A percentile compares a stretch with the other conserved stretches of the same genome.
These are phyloP conservation scores for Melinopterus prodromus DNA, from an alignment of 2,888 invertebrate species.

Conservation along the genomic window DNA sequence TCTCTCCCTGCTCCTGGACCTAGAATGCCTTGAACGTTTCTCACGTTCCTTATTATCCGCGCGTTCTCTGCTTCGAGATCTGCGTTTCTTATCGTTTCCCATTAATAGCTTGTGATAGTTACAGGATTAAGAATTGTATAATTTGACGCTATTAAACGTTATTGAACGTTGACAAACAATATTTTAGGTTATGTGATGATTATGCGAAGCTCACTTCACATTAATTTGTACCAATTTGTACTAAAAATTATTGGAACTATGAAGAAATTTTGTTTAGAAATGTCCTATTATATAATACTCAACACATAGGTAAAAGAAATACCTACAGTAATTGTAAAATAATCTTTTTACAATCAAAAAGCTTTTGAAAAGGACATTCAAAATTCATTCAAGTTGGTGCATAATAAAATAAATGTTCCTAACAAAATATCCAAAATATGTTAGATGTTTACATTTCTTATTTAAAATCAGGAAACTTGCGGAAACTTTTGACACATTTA, in stretches of 20 bases:
- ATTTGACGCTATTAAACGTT: neutral
- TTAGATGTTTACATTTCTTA: too few relatives aligned
- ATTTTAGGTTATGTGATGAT: constrained; percentile 11
- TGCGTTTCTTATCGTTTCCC: constrained; percentile 58
- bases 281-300: too few relatives aligned
- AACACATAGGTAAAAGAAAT: too few relatives aligned
- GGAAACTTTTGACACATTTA: too few relatives aligned
- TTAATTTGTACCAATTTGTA: constrained; percentile 10
- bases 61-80: constrained; percentile 60
- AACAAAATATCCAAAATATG: too few relatives aligned
- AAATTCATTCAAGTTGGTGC: too few relatives aligned
- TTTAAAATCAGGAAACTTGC: too few relatives aligned
- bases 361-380: too few relatives aligned
- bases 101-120: constrained; percentile 42
- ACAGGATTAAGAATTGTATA: neutral
- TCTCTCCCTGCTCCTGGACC: constrained; percentile 58
- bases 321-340: too few relatives aligned
- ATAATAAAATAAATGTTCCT: too few relatives aligned
- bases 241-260: neutral
- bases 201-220: neutral
- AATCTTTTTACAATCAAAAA: too few relatives aligned
- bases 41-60: constrained; percentile 51
- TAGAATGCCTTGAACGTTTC: constrained; percentile 54
- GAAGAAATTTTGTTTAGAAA: neutral
- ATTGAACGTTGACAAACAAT: constrained; percentile 11